These are phyloP conservation scores for Fringilla coelebs DNA, from an alignment of 2,797 vertebrate genomes.

Conservation along the genomic window DNA sequence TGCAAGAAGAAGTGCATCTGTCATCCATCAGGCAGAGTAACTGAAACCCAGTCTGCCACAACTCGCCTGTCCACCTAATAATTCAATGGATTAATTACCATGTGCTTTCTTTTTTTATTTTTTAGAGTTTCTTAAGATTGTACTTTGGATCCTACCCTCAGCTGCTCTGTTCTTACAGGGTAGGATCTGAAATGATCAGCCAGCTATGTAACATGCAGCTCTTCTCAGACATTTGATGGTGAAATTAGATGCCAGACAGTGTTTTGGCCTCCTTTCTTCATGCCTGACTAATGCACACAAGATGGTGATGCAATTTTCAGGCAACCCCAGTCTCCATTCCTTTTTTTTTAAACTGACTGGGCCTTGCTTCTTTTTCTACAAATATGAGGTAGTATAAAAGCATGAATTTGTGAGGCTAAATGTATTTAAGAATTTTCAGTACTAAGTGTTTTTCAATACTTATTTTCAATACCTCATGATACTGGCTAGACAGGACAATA, in stretches of 20 bases:
- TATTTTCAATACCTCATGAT: background rate
- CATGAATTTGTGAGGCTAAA: background rate
- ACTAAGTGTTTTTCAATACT: background rate
- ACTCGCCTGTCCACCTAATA: background rate
- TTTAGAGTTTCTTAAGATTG: background rate
- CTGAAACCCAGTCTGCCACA: background rate
- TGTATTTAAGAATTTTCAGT: background rate
- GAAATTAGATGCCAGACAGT: accelerated
- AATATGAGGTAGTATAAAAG: background rate
- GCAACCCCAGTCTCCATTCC: background rate
- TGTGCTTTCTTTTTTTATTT: background rate
- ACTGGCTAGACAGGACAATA: background rate
- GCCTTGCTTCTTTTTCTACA: background rate
- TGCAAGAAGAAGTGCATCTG: background rate
- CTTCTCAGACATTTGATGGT: background rate
- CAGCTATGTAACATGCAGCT: background rate
- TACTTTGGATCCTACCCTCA: background rate
- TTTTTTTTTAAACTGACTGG: background rate
- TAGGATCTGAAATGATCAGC: background rate
- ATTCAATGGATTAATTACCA: background rate
- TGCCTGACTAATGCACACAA: background rate
- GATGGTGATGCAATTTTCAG: background rate
- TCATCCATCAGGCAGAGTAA: background rate
- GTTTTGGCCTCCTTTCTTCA: background rate
- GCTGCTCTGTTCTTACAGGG: background rate